Evolutionary conservation across 2,797 vertebrate species (phyloP).

Genomic region (Pseudopleuronectes americanus): DNA sequence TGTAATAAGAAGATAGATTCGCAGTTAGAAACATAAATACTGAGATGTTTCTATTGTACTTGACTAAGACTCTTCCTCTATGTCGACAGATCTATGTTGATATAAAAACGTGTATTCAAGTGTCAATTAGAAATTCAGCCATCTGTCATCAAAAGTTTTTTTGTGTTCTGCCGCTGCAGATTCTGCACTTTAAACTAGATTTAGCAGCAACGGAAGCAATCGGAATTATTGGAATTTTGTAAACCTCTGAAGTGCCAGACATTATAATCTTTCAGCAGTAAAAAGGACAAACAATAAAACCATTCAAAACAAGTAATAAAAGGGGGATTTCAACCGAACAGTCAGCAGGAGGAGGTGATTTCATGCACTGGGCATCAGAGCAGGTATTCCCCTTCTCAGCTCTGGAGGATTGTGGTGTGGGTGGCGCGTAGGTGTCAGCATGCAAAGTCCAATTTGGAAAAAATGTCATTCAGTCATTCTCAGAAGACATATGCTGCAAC

Average conservation of each 20-base stretch:
- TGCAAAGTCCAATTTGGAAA: neutral
- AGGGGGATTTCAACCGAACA: constrained; percentile 50
- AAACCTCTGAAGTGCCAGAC: neutral
- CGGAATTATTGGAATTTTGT: constrained; percentile 1
- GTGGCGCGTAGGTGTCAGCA: neutral
- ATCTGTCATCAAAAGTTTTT: too few species aligned
- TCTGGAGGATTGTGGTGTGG: constrained; percentile 21
- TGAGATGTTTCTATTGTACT: too few species aligned
- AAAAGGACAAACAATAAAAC: constrained; percentile 14
- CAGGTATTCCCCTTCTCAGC: constrained; percentile 67
- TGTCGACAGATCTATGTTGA: too few species aligned
- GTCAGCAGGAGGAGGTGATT: constrained; percentile 53
- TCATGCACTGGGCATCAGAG: constrained; percentile 53
- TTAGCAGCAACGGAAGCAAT: neutral
- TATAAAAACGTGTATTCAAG: too few species aligned
- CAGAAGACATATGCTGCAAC: constrained; percentile 4
- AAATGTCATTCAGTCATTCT: neutral
- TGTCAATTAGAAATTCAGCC: too few species aligned
- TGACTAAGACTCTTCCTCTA: too few species aligned
- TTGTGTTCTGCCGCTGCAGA: neutral
- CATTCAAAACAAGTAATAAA: constrained; percentile 27
- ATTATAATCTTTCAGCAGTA: neutral
- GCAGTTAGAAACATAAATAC: too few species aligned
- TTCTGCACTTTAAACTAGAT: neutral
- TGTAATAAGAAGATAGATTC: too few species aligned